Evolutionary conservation across 1,140 invertebrate genomes (phyloP).

Genomic region (Lethrus apterus): DNA sequence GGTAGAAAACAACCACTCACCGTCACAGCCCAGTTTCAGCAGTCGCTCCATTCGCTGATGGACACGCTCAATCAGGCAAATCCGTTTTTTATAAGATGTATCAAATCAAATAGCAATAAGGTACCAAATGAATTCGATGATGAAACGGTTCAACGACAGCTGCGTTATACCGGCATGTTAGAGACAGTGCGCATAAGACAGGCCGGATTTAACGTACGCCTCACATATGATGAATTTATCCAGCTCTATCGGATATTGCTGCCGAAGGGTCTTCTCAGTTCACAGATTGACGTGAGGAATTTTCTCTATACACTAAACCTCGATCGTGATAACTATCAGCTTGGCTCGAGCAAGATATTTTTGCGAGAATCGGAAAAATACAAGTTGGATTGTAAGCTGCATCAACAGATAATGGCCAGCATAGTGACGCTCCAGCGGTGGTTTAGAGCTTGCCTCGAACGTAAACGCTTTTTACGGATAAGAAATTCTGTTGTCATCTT

Average conservation of each 20-base stretch:
- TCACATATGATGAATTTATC: slow-evolving; percentile 92
- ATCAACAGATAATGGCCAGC: slow-evolving; percentile 87
- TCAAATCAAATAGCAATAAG: slow-evolving; percentile 92
- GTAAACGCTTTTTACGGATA: slow-evolving; percentile 67
- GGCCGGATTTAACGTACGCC: slow-evolving; percentile 89
- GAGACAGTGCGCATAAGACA: slow-evolving; percentile 93
- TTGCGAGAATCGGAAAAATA: slow-evolving; percentile 91
- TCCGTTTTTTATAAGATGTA: slow-evolving; percentile 95
- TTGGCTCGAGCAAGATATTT: slow-evolving; percentile 85
- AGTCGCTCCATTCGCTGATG: slow-evolving; percentile 85
- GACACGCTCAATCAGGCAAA: slow-evolving; percentile 90
- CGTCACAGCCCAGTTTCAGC: slow-evolving; percentile 90
- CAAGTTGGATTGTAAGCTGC: slow-evolving; percentile 81
- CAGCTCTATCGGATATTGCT: slow-evolving; percentile 86
- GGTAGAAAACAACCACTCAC: slow-evolving; percentile 81
- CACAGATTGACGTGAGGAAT: slow-evolving; percentile 68
- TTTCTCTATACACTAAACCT: slow-evolving; percentile 75
- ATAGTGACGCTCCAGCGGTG: slow-evolving; percentile 89
- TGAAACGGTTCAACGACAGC: slow-evolving; percentile 80
- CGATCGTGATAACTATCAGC: slow-evolving; percentile 84
- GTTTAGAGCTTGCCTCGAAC: slow-evolving; percentile 76
- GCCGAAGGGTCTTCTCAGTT: slow-evolving; percentile 76
- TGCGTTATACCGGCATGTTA: slow-evolving; percentile 91
- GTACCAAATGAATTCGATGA: slow-evolving; percentile 89
- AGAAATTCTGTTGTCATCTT: slow-evolving; percentile 66